These are phyloP conservation scores for Eolophus roseicapilla DNA, from an alignment of 2,113 vertebrate species.

Conservation along the genomic window DNA sequence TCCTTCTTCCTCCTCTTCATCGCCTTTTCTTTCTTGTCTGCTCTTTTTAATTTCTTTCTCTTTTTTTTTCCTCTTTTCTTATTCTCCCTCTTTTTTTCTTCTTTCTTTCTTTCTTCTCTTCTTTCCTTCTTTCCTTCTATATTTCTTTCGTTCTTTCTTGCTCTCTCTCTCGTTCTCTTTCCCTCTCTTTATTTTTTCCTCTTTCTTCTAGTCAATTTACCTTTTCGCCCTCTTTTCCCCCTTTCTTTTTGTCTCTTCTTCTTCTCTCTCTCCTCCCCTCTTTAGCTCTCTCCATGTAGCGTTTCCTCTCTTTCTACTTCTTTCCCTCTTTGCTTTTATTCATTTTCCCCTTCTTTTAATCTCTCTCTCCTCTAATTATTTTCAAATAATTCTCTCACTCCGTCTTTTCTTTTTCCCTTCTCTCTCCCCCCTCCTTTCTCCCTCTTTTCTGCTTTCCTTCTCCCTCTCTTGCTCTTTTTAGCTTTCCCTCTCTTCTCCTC, in stretches of 20 bases:
- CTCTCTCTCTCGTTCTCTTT: not conserved
- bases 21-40: accelerated
- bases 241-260: too few species aligned
- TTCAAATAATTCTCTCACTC: not conserved
- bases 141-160: not conserved
- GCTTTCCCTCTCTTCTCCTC: too few species aligned
- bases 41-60: not conserved
- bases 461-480: not conserved
- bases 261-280: too few species aligned
- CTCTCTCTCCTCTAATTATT: not conserved
- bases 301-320: accelerated
- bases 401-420: not conserved
- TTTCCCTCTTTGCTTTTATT: too few species aligned
- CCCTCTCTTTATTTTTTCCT: not conserved
- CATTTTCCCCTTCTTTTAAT: not conserved
- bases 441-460: not conserved
- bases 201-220: not conserved
- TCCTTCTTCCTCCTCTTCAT: not conserved
- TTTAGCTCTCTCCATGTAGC: accelerated
- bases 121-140: not conserved
- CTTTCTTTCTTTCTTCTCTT: not conserved
- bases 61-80: not conserved
- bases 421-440: accelerated
- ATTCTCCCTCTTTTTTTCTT: not conserved
- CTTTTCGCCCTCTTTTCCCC: not conserved